These are phyloP conservation scores for Atractosteus spatula DNA, from an alignment of 2,113 vertebrate genomes.

Conservation along the genomic window DNA sequence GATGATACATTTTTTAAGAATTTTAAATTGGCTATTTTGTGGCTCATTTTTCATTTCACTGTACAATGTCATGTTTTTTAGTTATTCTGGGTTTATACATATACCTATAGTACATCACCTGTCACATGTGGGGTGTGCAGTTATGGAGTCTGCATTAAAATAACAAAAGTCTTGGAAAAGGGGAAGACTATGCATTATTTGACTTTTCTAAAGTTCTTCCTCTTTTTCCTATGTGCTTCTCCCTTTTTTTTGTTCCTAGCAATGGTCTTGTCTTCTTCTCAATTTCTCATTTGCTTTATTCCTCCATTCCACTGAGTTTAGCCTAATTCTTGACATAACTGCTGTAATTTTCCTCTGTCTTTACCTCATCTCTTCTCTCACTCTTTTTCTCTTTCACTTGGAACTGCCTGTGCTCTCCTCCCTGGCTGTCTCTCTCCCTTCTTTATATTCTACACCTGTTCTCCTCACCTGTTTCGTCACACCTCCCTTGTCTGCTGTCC, in stretches of 20 bases:
- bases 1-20: too few relatives aligned
- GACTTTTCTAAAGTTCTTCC: too few relatives aligned
- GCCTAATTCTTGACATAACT: too few relatives aligned
- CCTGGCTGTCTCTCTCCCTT: background rate
- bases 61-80: too few relatives aligned
- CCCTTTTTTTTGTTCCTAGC: background rate
- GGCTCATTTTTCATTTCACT: too few relatives aligned
- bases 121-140: too few relatives aligned
- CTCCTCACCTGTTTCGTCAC: slow-evolving; percentile 3
- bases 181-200: too few relatives aligned
- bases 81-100: too few relatives aligned
- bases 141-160: too few relatives aligned
- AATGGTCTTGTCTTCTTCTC: background rate
- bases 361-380: background rate
- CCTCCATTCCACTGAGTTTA: background rate
- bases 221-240: background rate
- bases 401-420: background rate
- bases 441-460: background rate
- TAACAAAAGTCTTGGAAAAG: too few relatives aligned
- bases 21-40: too few relatives aligned
- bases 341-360: background rate
- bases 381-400: background rate
- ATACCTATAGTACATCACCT: too few relatives aligned
- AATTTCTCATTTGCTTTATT: slow-evolving; percentile 23
- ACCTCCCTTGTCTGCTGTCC: slow-evolving; percentile 30